phyloP scores from a whole-genome alignment of 1,140 invertebrate species.

The Achatina immaculata region DNA sequence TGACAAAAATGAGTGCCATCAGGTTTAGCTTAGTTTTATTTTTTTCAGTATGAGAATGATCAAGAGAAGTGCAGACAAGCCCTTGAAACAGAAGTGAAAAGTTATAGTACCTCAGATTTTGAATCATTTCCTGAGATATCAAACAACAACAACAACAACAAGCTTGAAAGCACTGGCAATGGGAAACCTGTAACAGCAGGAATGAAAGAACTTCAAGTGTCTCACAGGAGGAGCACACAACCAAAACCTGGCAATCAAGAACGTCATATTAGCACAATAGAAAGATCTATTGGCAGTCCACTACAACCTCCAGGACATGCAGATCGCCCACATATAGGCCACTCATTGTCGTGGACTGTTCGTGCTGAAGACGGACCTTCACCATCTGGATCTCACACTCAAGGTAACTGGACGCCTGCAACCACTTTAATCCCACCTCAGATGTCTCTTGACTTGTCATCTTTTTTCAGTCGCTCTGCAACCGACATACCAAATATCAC shows the following conservation, averaged over 20 bases:
- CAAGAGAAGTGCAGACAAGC: constrained; percentile 26
- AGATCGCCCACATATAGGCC: constrained; percentile 11
- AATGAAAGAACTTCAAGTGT: constrained; percentile 26
- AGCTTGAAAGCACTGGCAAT: neutral
- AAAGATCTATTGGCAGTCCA: constrained; percentile 18
- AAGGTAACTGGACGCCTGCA: neutral
- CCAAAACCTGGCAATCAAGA: neutral
- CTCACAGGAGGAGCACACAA: neutral
- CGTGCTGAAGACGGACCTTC: constrained; percentile 1
- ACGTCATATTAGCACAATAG: constrained; percentile 29
- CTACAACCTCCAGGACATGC: neutral
- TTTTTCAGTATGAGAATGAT: constrained; percentile 32
- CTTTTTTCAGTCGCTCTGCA: constrained; percentile 18
- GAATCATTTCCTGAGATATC: neutral
- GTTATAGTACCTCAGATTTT: neutral
- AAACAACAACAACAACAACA: neutral
- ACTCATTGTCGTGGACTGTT: constrained; percentile 19
- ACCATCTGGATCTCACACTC: neutral
- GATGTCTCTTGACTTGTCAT: constrained; percentile 31
- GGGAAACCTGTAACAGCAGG: constrained; percentile 10
- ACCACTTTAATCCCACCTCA: constrained; percentile 4
- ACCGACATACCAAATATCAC: constrained; percentile 29
- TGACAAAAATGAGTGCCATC: no score
- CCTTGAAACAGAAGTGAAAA: constrained; percentile 7
- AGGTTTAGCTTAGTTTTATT: neutral